phyloP scores from a whole-genome alignment of 1,140 invertebrate species.

The Helicoverpa armigera region DNA sequence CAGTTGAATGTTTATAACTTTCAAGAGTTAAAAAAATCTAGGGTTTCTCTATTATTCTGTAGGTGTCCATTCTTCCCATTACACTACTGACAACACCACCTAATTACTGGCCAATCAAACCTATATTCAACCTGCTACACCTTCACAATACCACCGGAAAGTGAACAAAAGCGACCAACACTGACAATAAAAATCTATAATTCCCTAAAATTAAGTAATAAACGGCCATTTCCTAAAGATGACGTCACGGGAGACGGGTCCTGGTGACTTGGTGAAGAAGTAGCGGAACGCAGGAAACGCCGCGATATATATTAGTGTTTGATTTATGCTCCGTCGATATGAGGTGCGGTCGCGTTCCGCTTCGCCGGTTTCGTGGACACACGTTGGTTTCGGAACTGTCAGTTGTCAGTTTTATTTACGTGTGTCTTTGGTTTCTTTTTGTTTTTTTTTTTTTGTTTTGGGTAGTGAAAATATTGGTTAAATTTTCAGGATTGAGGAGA shows the following conservation, averaged over 20 bases:
- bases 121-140: neutral
- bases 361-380: conserved; percentile 56
- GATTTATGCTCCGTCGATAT: conserved; percentile 81
- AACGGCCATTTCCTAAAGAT: conserved; percentile 43
- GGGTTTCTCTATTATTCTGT: too few species aligned
- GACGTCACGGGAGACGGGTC: conserved; percentile 31
- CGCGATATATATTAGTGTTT: conserved; percentile 77
- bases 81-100: neutral
- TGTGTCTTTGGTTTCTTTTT: conserved; percentile 11
- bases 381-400: conserved; percentile 22
- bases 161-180: conserved; percentile 1
- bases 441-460: neutral
- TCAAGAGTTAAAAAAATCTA: too few species aligned
- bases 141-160: conserved; percentile 6
- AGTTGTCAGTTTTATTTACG: conserved; percentile 11
- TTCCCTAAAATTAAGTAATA: conserved; percentile 46
- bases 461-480: too few species aligned
- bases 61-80: too few species aligned
- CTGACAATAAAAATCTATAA: conserved; percentile 26
- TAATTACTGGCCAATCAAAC: neutral
- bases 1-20: too few species aligned
- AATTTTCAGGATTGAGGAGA: too few species aligned
- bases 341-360: conserved; percentile 76
- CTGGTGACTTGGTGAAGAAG: neutral
- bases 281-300: conserved; percentile 67